A percentile compares a stretch with the other conserved stretches of the same genome.
Evolutionary conservation across 2,113 vertebrate genomes (phyloP).

Genomic region (Sminthopsis crassicaudata): DNA sequence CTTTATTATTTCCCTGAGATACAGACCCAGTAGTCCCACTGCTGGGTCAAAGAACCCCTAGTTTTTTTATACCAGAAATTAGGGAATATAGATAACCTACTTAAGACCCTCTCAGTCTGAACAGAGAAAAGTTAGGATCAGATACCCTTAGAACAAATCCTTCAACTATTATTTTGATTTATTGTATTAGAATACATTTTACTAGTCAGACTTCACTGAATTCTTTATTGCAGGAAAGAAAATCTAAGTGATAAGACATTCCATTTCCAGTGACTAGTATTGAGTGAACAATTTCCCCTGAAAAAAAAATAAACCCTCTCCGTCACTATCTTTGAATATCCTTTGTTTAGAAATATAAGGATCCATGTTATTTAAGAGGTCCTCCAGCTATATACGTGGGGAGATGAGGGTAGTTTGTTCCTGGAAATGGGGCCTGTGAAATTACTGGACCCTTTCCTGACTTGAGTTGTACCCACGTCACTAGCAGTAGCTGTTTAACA

Average conservation of each 20-base stretch:
- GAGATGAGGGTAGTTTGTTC: slow-evolving; percentile 48
- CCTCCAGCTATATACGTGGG: not conserved
- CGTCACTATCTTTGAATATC: slow-evolving; percentile 42
- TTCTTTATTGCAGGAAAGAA: slow-evolving; percentile 61
- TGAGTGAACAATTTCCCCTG: slow-evolving; percentile 61
- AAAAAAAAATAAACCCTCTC: slow-evolving; percentile 25
- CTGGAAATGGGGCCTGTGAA: slow-evolving; percentile 58
- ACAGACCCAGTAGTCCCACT: no score
- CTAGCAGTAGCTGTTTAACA: slow-evolving; percentile 24
- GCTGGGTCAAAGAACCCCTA: no score
- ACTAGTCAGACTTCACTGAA: slow-evolving; percentile 48
- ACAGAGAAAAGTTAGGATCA: slow-evolving; percentile 13
- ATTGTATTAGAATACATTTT: slow-evolving; percentile 46
- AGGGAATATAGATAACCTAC: not conserved
- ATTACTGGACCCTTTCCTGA: slow-evolving; percentile 32
- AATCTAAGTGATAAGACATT: slow-evolving; percentile 49
- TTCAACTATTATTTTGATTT: slow-evolving; percentile 26
- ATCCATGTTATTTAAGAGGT: slow-evolving; percentile 56
- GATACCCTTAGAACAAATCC: not conserved
- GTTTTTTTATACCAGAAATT: slow-evolving; percentile 8
- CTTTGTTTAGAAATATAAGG: slow-evolving; percentile 37
- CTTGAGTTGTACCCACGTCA: not conserved
- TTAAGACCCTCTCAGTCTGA: not conserved
- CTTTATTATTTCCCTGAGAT: no score
- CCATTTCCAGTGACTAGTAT: not conserved